Base-by-base conservation (phyloP, 2,113 vertebrate genomes). In the Gymnogyps californianus region DNA sequence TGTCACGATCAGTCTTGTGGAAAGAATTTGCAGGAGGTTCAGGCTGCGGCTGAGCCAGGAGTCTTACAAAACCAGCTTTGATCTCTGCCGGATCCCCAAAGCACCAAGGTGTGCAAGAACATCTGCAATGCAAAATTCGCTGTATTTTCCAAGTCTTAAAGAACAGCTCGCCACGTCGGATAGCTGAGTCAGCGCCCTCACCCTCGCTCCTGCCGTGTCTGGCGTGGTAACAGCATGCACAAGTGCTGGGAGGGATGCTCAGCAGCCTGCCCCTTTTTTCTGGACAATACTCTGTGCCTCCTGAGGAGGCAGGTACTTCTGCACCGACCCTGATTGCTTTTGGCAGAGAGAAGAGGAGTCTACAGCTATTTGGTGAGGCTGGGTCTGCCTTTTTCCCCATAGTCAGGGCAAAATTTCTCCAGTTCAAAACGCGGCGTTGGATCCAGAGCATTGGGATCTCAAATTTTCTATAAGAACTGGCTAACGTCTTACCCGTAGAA, bases 181-280 rank as follows among this genome's bases (percentile, higher is more conserved):
- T 7, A 14, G 38, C 25, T 0, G 1, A 64, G 49, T 14, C 16
- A 7, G 13, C 9, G 15, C 18, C 49, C 47, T 61, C n/a, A 6
- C 11, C 55, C 38, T 44, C 21, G 8, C 42, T 52, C 28, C 36
- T 16, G 26, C 12, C 0, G 0, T 8, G 20, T 46, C 44, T 16
- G 26, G 26, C 6, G 1, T 0, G 1, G 47, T 11, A 26, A 6
- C 1, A 14, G 22, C 32, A 26, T 2, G 11, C 6, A 4, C 10
- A 2, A 6, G 8, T 24, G 38, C n/a, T 25, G 47, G 20, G 18
- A 31, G 40, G 4, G 62, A 15, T 52, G 47, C 67, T 57, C 10
- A 2, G 24, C 54, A 69, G 38, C 36, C 11, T 36, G 51, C 13
- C 28, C 55, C 12, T n/a, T 34, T 38, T 31, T 42, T 52, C 18